Evolutionary conservation across 2,113 vertebrate genomes (phyloP), one percentile per base, ranked within the genome.

Genomic region (Heterochromis multidens): DNA sequence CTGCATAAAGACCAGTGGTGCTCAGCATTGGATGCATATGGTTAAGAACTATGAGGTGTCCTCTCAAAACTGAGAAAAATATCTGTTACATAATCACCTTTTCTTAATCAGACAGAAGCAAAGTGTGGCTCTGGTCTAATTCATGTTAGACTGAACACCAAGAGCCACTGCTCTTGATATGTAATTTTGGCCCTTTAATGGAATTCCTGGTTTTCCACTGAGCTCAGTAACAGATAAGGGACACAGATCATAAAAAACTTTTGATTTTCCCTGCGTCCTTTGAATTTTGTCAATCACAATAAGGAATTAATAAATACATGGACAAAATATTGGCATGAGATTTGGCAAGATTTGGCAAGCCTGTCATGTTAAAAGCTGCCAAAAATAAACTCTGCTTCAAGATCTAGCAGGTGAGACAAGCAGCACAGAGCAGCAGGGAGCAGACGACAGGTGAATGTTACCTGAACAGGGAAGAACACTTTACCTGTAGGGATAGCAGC

Each of bases 401-500:
- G 13, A 17, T 43, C 13, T 31, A 58, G 16, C 7, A 35, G 19
- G 7, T 1, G 4, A 77, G 40, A 11, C 2, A 56, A 81, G 77
- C 61, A 40, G 67, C 56, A 27, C 54, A 78, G 49, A 76, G 74
- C 80, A 37, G 70, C 61, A 16, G 49, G 2, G 31, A 52, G 79
- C 62, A 13, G 46, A 81, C 13, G 5, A 65, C 58, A 43, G 21
- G 57, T 62, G 1, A 62, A 52, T 46, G 19, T 62, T 80, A 81
- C 79, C 79, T 60, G 86, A 31, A 19, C 33, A 27, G 14, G 8
- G 4, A 54, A 19, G 2, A 37, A 8, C 17, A 52, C 58, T 16
- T 90, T 79, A 89, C 90, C 94, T 88, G 90, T 52, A 5, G 65
- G 6, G 25, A 29, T 35, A 21, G 10, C 25, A 40, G 77, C 27